Base-by-base conservation (phyloP, 2,797 vertebrate species). In the Dendrocincla tyrannina region DNA sequence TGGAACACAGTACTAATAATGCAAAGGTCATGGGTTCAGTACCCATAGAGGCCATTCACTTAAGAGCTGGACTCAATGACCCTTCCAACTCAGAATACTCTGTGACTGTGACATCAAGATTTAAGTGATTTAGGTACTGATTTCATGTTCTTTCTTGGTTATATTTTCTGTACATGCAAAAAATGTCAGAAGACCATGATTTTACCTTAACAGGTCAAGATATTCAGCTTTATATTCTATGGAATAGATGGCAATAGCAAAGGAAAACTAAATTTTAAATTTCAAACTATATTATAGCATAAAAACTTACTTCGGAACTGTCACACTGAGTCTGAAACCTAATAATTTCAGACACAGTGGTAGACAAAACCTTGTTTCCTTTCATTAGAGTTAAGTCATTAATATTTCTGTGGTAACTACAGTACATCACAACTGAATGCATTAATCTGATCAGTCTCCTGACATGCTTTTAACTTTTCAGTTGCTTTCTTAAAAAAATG, bases 331-430 rank as follows among this genome's bases (percentile, higher is more conserved):
- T 87, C 89, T 92, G 62, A 94, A 97, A 96, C 75, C 89, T 91
- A 96, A 88, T 95, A 94, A 96, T 96, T 97, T 95, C 91, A 76
- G 80, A 86, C 82, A 93, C 91, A 96, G 89, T 84, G 50, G 86
- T 94, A 95, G 92, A 86, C 85, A 94, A 96, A 98, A 83, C 81
- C 89, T 68, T 93, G 93, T 85, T 91, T 91, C 85, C 94, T 95
- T 93, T 95, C 97, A 94, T 92, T 91, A 97, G 41, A 93, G 50
- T 83, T 80, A 93, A 94, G 86, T 91, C 82, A 94, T 84, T 95
- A 96, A 68, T 95, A 94, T 95, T 96, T 97, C 91, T 96, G 72
- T 69, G 93, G 58, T 94, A 96, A 95, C 80, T 91, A 92, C 49
- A 72, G 62, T 77, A 89, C 67, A 41, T 95, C 76, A 96, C 91